Evolutionary conservation across 2,888 invertebrate species (phyloP).

Genomic region (Thymelicus lineola): DNA sequence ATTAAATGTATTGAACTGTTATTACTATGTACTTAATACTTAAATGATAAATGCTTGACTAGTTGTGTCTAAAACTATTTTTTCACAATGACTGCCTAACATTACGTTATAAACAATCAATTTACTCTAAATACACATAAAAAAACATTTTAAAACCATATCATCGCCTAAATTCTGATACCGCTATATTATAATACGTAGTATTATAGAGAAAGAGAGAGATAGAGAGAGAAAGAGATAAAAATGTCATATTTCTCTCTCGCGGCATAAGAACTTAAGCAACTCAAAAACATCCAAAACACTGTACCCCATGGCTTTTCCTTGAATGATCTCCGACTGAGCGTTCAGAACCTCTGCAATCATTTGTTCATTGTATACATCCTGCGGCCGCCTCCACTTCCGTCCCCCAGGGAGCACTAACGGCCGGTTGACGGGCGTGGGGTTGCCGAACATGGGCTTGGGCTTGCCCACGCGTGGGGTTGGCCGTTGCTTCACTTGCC

Average conservation of each 20-base stretch:
- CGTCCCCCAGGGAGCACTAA: conserved; percentile 91
- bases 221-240: too few species aligned
- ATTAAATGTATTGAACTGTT: too few species aligned
- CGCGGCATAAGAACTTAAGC: background rate
- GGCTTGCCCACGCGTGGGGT: conserved; percentile 74
- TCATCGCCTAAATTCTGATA: too few species aligned
- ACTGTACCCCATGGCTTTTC: conserved; percentile 93
- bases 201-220: too few species aligned
- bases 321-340: conserved; percentile 94
- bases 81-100: too few species aligned
- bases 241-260: background rate
- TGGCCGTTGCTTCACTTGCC: conserved; percentile 76
- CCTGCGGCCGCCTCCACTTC: conserved; percentile 92
- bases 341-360: conserved; percentile 94
- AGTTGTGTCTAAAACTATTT: too few species aligned
- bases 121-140: background rate
- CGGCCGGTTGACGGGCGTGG: conserved; percentile 88
- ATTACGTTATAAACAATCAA: background rate
- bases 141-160: background rate
- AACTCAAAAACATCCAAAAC: background rate
- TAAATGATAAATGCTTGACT: too few species aligned
- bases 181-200: too few species aligned
- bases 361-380: conserved; percentile 95
- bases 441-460: conserved; percentile 81
- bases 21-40: too few species aligned